phyloP scores from a whole-genome alignment of 2,113 vertebrate genomes.

The Pontoporia blainvillei region DNA sequence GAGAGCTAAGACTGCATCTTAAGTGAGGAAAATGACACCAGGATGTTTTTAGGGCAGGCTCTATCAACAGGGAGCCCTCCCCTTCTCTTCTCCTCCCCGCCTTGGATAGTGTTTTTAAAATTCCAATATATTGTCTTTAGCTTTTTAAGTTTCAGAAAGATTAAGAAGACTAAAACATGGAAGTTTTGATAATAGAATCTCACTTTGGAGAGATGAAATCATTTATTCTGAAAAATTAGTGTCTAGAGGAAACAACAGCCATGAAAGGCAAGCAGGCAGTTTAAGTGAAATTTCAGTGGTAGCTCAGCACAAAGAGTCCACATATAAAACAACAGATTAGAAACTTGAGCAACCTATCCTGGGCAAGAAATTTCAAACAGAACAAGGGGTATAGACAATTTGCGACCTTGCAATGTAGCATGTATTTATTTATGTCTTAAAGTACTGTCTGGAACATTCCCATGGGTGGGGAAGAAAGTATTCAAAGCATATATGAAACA shows the following conservation, averaged over 20 bases:
- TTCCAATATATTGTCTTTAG: not conserved
- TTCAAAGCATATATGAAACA: not conserved
- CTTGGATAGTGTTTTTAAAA: not conserved
- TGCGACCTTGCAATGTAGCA: no score
- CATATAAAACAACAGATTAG: not conserved
- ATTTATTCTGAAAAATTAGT: not conserved
- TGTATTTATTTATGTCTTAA: not conserved
- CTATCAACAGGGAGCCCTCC: not conserved
- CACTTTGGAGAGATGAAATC: not conserved
- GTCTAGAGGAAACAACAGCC: not conserved
- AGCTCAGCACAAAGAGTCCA: not conserved
- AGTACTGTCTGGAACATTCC: accelerated
- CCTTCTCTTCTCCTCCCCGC: not conserved
- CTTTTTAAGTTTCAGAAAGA: not conserved
- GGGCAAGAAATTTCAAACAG: not conserved
- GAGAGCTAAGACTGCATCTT: not conserved
- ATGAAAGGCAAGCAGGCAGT: not conserved
- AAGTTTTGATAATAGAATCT: not conserved
- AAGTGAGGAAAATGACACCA: not conserved
- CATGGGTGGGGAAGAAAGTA: not conserved
- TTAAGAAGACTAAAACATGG: not conserved
- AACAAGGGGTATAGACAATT: not conserved
- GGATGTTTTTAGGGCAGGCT: not conserved
- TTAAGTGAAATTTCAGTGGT: not conserved
- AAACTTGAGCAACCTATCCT: not conserved